Evolutionary conservation across 1,140 invertebrate genomes (phyloP).

Genomic region (Platorchestia sp.): DNA sequence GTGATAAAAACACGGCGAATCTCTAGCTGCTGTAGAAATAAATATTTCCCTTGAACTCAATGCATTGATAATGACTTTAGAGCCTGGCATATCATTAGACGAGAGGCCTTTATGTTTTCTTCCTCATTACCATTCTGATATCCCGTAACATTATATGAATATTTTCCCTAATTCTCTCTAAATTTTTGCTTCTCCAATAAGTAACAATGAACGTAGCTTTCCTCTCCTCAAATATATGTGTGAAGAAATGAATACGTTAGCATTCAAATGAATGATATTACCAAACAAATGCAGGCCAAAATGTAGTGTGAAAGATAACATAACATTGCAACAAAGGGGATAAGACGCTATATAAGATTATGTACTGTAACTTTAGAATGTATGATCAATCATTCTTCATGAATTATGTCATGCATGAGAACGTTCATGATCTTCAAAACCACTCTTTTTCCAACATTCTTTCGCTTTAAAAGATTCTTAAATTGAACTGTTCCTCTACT

Average conservation of each 20-base stretch:
- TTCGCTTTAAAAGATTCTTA: no score
- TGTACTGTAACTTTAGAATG: no score
- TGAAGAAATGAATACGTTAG: neutral
- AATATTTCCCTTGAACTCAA: slow-evolving; percentile 49
- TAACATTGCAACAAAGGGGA: no score
- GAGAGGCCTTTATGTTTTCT: neutral
- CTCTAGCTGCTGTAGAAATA: slow-evolving; percentile 39
- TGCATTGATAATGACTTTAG: slow-evolving; percentile 52
- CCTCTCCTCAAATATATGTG: neutral
- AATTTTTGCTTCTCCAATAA: neutral
- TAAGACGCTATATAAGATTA: no score
- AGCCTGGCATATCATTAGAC: slow-evolving; percentile 24
- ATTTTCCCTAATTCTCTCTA: neutral
- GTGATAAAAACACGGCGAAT: slow-evolving; percentile 22
- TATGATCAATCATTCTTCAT: no score
- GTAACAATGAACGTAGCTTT: neutral
- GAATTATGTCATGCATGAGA: no score
- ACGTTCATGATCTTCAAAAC: no score
- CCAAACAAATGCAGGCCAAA: no score
- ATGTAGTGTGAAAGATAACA: no score
- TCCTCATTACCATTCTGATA: neutral
- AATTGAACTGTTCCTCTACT: no score
- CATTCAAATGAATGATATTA: no score
- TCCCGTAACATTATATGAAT: neutral
- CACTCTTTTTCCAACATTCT: no score